Evolutionary conservation across 2,113 vertebrate genomes (phyloP).

Genomic region (Podocnemis expansa): DNA sequence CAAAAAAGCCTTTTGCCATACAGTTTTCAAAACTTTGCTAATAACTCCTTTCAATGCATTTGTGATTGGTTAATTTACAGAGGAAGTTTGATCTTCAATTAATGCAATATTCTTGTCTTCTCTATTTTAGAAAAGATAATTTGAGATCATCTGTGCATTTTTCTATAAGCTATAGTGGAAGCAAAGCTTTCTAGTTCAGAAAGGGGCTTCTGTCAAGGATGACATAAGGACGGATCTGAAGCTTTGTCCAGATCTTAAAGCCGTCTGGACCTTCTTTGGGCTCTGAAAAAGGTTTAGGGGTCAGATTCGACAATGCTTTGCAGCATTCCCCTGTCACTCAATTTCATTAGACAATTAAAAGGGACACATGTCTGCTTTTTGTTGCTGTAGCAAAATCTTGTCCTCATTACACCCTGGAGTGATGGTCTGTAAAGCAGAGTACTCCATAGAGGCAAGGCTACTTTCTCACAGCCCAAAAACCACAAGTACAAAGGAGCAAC

Average conservation of each 20-base stretch:
- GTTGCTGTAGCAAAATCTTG: neutral
- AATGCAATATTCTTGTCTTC: neutral
- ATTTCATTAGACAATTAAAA: accelerated
- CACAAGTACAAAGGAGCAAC: no score
- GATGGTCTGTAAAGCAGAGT: neutral
- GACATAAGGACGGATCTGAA: neutral
- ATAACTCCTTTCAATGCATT: accelerated
- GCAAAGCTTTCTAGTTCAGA: neutral
- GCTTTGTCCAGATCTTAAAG: accelerated
- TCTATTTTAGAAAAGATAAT: neutral
- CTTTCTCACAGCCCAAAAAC: no score
- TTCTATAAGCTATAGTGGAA: neutral
- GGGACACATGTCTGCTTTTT: accelerated
- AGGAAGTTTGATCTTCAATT: neutral
- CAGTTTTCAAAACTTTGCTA: neutral
- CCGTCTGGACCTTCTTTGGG: neutral
- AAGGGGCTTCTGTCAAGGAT: neutral
- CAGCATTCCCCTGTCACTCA: neutral
- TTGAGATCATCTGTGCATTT: neutral
- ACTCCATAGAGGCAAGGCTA: neutral
- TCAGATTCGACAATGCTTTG: neutral
- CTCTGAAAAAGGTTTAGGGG: neutral
- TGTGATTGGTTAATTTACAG: neutral
- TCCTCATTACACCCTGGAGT: accelerated
- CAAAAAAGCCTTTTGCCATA: accelerated